phyloP scores from a whole-genome alignment of 2,888 invertebrate species.

The Tubulanus polymorphus region DNA sequence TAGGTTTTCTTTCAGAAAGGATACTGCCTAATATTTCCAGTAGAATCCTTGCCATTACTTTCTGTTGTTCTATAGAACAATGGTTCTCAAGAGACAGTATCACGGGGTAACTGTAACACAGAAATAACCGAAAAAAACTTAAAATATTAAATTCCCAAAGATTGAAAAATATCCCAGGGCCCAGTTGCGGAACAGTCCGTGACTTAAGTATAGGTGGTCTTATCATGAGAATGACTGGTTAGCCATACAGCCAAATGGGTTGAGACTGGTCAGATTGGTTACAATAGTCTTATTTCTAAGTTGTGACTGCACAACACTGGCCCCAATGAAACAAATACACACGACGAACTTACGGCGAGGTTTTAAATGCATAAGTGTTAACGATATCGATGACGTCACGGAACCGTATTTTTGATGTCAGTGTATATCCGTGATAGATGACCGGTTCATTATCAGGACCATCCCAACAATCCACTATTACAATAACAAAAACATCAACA shows the following conservation, averaged over 20 bases:
- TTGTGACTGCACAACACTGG: no score
- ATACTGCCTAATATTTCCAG: slow-evolving; percentile 38
- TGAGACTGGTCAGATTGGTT: no score
- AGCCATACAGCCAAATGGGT: no score
- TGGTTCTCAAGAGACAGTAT: slow-evolving; percentile 53
- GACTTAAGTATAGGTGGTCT: no score
- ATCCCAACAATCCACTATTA: slow-evolving; percentile 63
- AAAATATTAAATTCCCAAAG: no score
- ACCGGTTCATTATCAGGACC: slow-evolving; percentile 59
- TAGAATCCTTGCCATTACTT: slow-evolving; percentile 44
- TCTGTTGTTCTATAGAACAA: slow-evolving; percentile 50
- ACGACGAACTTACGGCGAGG: slow-evolving; percentile 72
- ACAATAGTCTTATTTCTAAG: no score
- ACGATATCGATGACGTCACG: slow-evolving; percentile 86
- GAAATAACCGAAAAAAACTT: no score
- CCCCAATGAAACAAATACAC: no score
- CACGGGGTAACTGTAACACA: slow-evolving; percentile 45
- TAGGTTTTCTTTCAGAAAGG: no score
- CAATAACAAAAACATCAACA: not conserved
- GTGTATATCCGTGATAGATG: slow-evolving; percentile 68
- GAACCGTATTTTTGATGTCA: slow-evolving; percentile 93
- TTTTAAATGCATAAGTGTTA: slow-evolving; percentile 89
- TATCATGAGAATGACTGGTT: no score
- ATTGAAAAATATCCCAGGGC: no score
- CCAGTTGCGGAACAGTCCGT: no score